A percentile compares a stretch with the other conserved stretches of the same genome.
phyloP scores from a whole-genome alignment of 2,888 invertebrate species.

The Buathra laborator region DNA sequence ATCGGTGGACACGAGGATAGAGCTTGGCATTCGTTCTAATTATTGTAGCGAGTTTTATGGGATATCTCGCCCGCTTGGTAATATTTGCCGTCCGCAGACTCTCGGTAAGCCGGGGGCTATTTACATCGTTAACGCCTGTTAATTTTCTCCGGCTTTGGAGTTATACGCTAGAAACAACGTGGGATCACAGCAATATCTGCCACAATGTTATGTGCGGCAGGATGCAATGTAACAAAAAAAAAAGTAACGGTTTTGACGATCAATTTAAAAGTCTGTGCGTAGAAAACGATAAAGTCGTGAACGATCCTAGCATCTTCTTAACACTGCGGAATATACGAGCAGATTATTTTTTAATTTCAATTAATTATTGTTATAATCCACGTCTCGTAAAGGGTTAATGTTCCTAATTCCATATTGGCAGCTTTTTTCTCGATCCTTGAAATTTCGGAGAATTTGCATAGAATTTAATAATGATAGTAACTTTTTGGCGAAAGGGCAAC shows the following conservation, averaged over 20 bases:
- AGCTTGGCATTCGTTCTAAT: conserved; percentile 22
- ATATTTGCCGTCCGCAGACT: background rate
- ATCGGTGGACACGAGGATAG: background rate
- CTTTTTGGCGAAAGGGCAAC: too few species aligned
- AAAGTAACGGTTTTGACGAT: background rate
- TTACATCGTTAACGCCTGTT: conserved; percentile 20
- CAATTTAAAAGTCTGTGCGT: background rate
- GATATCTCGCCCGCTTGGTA: conserved; percentile 5
- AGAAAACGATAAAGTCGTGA: background rate
- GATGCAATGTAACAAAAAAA: background rate
- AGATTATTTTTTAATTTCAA: background rate
- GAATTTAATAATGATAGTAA: too few species aligned
- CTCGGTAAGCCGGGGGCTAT: conserved; percentile 2
- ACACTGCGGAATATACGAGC: background rate
- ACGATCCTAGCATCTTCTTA: background rate
- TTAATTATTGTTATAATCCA: too few species aligned
- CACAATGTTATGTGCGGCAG: background rate
- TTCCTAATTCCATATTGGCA: too few species aligned
- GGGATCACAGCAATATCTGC: background rate
- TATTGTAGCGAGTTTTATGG: conserved; percentile 12
- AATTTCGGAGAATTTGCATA: too few species aligned
- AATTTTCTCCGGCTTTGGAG: conserved; percentile 2
- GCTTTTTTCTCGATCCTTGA: too few species aligned
- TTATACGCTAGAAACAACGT: background rate
- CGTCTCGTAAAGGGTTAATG: too few species aligned